Evolutionary conservation across 2,113 vertebrate genomes (phyloP), one percentile per base, ranked within the genome.

Genomic region (Lipophrys pholis): DNA sequence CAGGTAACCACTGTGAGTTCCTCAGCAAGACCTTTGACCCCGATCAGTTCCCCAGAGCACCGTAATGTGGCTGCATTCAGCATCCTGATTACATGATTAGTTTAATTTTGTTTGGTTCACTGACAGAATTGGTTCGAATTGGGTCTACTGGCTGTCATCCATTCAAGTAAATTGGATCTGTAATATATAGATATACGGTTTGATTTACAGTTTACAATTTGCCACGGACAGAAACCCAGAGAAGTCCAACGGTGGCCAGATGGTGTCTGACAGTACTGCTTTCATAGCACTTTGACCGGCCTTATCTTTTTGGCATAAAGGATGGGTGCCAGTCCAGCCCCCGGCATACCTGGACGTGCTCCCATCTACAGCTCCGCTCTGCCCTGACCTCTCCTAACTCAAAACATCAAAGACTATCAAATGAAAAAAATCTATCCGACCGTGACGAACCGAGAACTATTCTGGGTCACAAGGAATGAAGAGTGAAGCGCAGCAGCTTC

Each of bases 391-490:
- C 56, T 52, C 58, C 73, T 76, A 81, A 81, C 75, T 85, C 57
- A 81, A 85, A 87, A 89, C 80, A 89, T 90, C 85, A 91, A 90
- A 91, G 86, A 63, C 43, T 35, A 40, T 70, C 41, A 69, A 83
- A 71, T 74, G 56, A 76, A 57, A 73, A 42, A 52, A 80, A 61
- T 11, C 45, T 7, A 66, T n/a, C 50, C 53, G 76, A 55, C 52
- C 50, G n/a, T 75, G 64, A 73, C 49, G 5, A 72, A 76, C 69
- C 56, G 64, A 81, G 51, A 69, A 57, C 0, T 14, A 21, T n/a
- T 77, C 11, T 41, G 11, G 38, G 42, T 41, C 21, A 60, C 16
- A 61, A 53, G 40, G 60, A 59, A 43, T 35, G 17, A 66, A 43
- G 60, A 63, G 48, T 35, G 17, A 66, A 79, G 41, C 11, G 1